Evolutionary conservation across 2,797 vertebrate species (phyloP), one percentile per base, ranked within the genome.

Genomic region (Carapus acus): DNA sequence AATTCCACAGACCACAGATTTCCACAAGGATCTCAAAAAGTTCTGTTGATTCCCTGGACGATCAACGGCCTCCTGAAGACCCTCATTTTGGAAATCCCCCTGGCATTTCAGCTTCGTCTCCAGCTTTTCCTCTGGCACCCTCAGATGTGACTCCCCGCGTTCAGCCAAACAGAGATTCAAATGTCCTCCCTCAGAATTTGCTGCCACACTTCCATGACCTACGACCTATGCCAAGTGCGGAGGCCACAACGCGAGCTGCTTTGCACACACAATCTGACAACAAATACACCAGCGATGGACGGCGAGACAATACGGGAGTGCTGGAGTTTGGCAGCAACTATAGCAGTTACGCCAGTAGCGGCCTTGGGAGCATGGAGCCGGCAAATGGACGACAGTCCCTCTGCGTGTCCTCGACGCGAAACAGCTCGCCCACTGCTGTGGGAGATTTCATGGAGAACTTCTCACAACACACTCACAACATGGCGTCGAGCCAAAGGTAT

Each of bases 291-390:
- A n/a, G n/a, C n/a, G n/a, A n/a, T n/a, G n/a, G n/a, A n/a, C n/a
- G n/a, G n/a, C n/a, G 15, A 74, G 56, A 29, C 41, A 52, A 20
- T 73, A 54, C 0, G 57, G 70, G 6, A 69, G 71, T 58, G 23
- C 55, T 57, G 3, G 81, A 82, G 29, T 74, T 74, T 0, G 85
- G 91, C 37, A 88, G 91, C 64, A 93, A 90, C 74, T 89, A 88
- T 72, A 85, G 89, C 72, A 96, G 94, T 62, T 90, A 86, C 3
- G 86, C 87, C 43, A 97, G 94, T 87, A 97, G 94, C 0, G 95
- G 95, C 22, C 83, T 92, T 9, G 94, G 94, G 50, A 98, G 95
- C 2, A 88, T 91, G 44, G 89, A 87, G 54, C 73, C 87, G 0
- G 49, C 78, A 8, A 84, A 62, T 3, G 39, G 81, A 21, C 79